Evolutionary conservation across 2,797 vertebrate species (phyloP).

Genomic region (Acomys russatus): DNA sequence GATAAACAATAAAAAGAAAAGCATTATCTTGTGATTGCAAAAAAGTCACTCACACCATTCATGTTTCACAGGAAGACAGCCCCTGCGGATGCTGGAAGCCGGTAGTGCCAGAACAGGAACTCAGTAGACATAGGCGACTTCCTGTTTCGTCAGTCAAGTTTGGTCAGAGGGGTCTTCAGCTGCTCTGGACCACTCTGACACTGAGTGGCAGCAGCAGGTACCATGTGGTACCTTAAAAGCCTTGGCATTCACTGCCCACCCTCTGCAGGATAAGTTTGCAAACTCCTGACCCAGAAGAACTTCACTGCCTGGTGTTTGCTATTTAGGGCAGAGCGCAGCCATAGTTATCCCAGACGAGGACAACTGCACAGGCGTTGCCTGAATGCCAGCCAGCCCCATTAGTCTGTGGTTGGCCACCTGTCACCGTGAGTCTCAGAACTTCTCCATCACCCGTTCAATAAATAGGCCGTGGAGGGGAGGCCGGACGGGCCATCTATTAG

Average conservation of each 20-base stretch:
- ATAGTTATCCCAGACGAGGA: background rate
- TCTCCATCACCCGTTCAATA: slow-evolving; percentile 9
- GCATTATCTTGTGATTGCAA: background rate
- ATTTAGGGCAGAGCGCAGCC: background rate
- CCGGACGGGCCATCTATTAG: background rate
- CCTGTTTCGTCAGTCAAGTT: background rate
- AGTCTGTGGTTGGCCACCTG: background rate
- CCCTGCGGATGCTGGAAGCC: background rate
- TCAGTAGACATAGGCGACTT: background rate
- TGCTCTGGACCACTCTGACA: background rate
- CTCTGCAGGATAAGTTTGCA: background rate
- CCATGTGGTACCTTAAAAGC: background rate
- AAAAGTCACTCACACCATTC: background rate
- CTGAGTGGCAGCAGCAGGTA: fast-evolving
- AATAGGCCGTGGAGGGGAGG: background rate
- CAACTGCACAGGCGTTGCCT: background rate
- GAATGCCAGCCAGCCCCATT: background rate
- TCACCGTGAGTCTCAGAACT: background rate
- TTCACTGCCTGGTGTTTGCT: background rate
- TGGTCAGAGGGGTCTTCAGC: background rate
- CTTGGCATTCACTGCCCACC: background rate
- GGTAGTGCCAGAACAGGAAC: background rate
- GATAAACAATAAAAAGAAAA: background rate
- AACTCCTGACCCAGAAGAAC: background rate
- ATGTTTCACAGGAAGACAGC: background rate